These are phyloP conservation scores for Drosophila emarginata DNA, from an alignment of 2,888 invertebrate species.

Conservation along the genomic window DNA sequence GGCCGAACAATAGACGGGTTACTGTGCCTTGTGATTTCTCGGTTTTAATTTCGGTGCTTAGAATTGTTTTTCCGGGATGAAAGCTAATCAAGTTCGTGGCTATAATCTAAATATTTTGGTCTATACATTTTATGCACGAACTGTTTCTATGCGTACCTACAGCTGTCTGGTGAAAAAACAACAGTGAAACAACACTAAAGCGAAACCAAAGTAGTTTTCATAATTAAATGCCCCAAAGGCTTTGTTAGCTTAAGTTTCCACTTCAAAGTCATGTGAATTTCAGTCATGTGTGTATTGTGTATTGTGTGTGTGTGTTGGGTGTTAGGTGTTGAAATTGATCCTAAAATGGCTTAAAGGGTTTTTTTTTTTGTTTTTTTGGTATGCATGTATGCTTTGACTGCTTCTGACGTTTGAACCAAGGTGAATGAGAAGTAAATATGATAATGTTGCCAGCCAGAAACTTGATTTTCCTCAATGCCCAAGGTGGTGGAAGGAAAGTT, in stretches of 20 bases:
- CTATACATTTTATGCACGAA: constrained; percentile 25
- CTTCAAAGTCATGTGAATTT: constrained; percentile 43
- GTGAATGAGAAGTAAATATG: constrained; percentile 6
- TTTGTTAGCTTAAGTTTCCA: constrained; percentile 27
- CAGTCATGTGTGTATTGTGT: constrained; percentile 6
- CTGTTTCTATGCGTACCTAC: constrained; percentile 3
- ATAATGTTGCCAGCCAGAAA: not conserved
- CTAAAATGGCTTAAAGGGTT: constrained; percentile 23
- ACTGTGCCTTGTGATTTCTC: constrained; percentile 62
- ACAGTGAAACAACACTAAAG: not conserved
- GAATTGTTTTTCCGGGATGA: constrained; percentile 37
- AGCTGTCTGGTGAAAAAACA: not conserved
- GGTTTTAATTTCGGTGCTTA: constrained; percentile 62
- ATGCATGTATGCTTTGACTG: constrained; percentile 16
- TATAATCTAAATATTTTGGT: constrained; percentile 24
- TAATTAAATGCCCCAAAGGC: constrained; percentile 47
- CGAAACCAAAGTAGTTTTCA: constrained; percentile 1
- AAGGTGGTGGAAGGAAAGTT: constrained; percentile 15
- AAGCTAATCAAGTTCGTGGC: constrained; percentile 54
- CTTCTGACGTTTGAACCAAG: constrained; percentile 40
- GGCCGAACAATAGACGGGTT: constrained; percentile 58
- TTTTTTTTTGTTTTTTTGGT: constrained; percentile 7
- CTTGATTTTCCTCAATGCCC: constrained; percentile 8
- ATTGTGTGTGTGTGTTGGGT: not conserved
- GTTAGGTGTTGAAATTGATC: constrained; percentile 20